A percentile compares a stretch with the other conserved stretches of the same genome.
These are phyloP conservation scores for Brachymystax lenok DNA, from an alignment of 2,797 vertebrate genomes.

Conservation along the genomic window DNA sequence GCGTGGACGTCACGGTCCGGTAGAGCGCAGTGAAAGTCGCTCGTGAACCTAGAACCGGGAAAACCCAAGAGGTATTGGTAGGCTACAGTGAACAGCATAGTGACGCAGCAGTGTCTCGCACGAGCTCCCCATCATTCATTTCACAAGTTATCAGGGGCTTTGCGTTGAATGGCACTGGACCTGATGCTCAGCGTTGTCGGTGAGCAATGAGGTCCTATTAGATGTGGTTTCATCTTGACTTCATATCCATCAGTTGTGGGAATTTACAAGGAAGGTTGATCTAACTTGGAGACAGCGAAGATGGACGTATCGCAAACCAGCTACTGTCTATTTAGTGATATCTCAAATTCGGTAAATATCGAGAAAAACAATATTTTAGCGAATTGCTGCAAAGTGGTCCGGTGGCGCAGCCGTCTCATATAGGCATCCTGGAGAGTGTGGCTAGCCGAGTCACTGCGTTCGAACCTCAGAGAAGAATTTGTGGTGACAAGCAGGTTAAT, in stretches of 20 bases:
- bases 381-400: conserved; percentile 14
- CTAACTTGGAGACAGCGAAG: conserved; percentile 34
- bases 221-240: conserved; percentile 8
- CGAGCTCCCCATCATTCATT: conserved; percentile 7
- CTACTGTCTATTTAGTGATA: conserved; percentile 33
- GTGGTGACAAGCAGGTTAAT: conserved; percentile 13
- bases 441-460: conserved; percentile 7
- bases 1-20: conserved; percentile 58
- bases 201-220: background rate
- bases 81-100: background rate
- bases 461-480: conserved; percentile 5
- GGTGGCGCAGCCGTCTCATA: conserved; percentile 7
- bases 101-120: conserved; percentile 2
- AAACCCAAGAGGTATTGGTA: conserved; percentile 6
- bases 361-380: conserved; percentile 12
- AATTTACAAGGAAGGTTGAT: conserved; percentile 24
- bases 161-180: background rate
- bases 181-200: background rate
- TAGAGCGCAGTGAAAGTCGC: conserved; percentile 43
- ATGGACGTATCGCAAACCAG: conserved; percentile 9
- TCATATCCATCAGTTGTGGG: conserved; percentile 1
- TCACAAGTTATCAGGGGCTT: background rate
- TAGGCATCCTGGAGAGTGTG: conserved; percentile 12
- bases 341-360: conserved; percentile 13
- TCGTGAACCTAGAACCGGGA: conserved; percentile 30